Base-by-base conservation (phyloP, 1,140 invertebrate genomes). In the Caerostris extrusa region DNA sequence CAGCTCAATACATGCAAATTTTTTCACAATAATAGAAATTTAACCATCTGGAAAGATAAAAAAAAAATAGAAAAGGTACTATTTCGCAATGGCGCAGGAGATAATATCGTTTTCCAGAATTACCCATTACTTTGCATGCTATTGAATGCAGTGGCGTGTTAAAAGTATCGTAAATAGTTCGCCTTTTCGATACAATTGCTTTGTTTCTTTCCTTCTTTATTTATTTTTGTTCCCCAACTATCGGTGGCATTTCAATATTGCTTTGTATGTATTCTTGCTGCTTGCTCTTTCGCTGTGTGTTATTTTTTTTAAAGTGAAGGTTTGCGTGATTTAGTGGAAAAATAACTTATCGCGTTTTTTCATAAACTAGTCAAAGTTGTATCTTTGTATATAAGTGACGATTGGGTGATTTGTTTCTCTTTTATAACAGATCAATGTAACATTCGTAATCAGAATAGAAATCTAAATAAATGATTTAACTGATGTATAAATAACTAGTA, bases 11-110 rank as follows among this genome's bases (percentile, higher is more conserved):
- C n/a, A 90, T 90, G 88, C 55, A 90, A 90, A 90, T 90, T 90
- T 89, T 69, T 69, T 71, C 64, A 55, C 64, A 71, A 56, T 90
- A 90, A 90, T 90, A 57, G 53, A 17, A 57, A 12, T 71, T 90
- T 71, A 77, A 77, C 64, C 34, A 12, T 69, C 88, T 4, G 14
- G 61, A 3, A 64, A 61, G 8, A 64, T 5, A 64, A 10, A 64
- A 64, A 5, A 0, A 12, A 64, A 64, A 10, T 64, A 12, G 17
- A 14, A 12, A 5, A 14, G 10, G 17, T 14, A 64, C 7, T 10
- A 34, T 3, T 5, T 64, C 2, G 1, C 1, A 14, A 17, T 61
- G 17, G 61, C 17, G 17, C 61, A 5, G 10, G 10, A 64, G 10
- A 64, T 64, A 14, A 64, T 64, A 10, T 0, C 3, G 2, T 10